Evolutionary conservation across 2,113 vertebrate genomes (phyloP).

Genomic region (Lamprotornis superbus): DNA sequence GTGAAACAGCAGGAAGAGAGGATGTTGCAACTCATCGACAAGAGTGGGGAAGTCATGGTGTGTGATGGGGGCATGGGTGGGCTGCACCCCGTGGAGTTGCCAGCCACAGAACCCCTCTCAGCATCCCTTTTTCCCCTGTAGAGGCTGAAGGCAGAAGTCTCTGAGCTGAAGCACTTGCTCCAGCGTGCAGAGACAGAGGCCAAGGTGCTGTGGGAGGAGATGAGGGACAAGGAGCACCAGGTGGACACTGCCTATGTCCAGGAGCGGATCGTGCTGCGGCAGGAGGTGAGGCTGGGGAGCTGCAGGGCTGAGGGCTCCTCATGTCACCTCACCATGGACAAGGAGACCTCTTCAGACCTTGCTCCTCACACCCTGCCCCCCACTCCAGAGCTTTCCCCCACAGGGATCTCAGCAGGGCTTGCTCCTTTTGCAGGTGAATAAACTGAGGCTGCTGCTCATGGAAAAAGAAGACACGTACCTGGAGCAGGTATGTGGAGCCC

Average conservation of each 20-base stretch:
- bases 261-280: slow-evolving; percentile 71
- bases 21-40: slow-evolving; percentile 68
- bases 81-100: accelerated
- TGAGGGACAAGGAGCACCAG: slow-evolving; percentile 41
- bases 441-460: slow-evolving; percentile 69
- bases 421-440: slow-evolving; percentile 62
- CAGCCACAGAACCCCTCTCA: accelerated
- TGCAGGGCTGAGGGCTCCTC: background rate
- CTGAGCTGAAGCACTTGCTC: slow-evolving; percentile 63
- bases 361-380: background rate
- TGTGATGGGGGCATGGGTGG: accelerated
- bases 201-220: slow-evolving; percentile 71
- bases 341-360: background rate
- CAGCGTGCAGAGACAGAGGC: slow-evolving; percentile 63
- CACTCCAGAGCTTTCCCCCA: background rate
- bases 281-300: slow-evolving; percentile 42
- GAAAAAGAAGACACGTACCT: slow-evolving; percentile 63
- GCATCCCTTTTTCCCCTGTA: background rate
- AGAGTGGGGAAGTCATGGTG: slow-evolving; percentile 66
- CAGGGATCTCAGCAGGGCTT: background rate
- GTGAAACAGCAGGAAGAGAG: slow-evolving; percentile 72
- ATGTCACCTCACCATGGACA: accelerated
- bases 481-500: slow-evolving; percentile 54
- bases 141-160: slow-evolving; percentile 69
- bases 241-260: slow-evolving; percentile 37